A percentile compares a stretch with the other conserved stretches of the same genome.
phyloP scores from a whole-genome alignment of 2,113 vertebrate genomes.

The Micromys minutus region DNA sequence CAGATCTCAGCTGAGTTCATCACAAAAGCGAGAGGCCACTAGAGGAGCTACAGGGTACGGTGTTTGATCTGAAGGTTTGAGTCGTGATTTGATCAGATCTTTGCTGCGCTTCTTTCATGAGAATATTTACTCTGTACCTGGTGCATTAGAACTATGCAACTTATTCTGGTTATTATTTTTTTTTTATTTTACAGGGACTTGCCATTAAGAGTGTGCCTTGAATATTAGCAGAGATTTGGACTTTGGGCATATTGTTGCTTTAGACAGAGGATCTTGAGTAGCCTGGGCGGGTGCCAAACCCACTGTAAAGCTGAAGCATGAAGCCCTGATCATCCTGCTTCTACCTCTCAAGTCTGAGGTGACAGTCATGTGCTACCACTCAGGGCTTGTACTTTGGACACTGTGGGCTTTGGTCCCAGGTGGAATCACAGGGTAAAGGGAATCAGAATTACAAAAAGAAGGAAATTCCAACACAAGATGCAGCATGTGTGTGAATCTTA shows the following conservation, averaged over 20 bases:
- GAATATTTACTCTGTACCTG: not conserved
- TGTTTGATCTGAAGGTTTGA: not conserved
- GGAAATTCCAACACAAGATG: not conserved
- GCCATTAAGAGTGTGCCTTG: not conserved
- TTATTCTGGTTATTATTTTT: not conserved
- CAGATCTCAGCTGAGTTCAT: not conserved
- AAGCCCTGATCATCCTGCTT: not conserved
- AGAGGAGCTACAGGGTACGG: not conserved
- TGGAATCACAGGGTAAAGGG: not conserved
- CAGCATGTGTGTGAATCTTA: not conserved
- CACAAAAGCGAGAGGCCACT: not conserved
- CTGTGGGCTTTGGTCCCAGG: not conserved
- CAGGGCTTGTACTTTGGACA: not conserved
- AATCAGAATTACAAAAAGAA: not conserved
- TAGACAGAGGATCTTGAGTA: not conserved
- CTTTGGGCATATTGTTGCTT: too few species aligned
- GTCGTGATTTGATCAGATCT: not conserved
- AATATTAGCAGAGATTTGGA: not conserved
- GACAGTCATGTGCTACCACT: not conserved
- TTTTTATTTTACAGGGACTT: not conserved
- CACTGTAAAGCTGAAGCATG: not conserved
- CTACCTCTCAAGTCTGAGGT: not conserved
- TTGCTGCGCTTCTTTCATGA: not conserved
- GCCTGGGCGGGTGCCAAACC: not conserved
- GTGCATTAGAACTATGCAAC: not conserved